Conservation (phyloP, 2,113 vertebrate genomes). For the Halichoeres trimaculatus region DNA sequence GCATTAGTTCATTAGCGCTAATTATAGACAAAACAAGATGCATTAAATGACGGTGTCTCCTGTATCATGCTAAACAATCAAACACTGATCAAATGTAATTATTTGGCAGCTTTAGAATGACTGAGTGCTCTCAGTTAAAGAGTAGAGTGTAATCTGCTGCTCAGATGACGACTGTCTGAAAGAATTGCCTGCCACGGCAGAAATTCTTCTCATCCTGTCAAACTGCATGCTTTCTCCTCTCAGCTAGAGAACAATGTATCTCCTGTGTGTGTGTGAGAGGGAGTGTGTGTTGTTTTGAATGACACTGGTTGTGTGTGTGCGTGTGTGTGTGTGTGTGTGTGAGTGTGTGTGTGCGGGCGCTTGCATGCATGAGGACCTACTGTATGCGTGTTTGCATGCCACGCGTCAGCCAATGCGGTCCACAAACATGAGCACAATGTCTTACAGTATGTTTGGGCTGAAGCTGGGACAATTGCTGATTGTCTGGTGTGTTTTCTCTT, state of each 20-base stretch:
- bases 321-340: neutral
- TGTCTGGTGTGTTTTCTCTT: slow-evolving; percentile 97
- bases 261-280: slow-evolving; percentile 49
- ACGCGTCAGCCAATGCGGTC: slow-evolving; percentile 74
- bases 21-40: slow-evolving; percentile 41
- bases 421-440: slow-evolving; percentile 85
- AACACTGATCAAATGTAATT: slow-evolving; percentile 28
- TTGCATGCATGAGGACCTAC: slow-evolving; percentile 56
- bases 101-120: slow-evolving; percentile 6
- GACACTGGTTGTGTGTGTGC: slow-evolving; percentile 43
- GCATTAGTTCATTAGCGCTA: slow-evolving; percentile 51
- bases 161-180: slow-evolving; percentile 16
- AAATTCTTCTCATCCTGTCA: slow-evolving; percentile 65
- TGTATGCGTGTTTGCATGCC: slow-evolving; percentile 76
- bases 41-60: slow-evolving; percentile 30
- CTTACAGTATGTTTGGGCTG: slow-evolving; percentile 88
- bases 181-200: slow-evolving; percentile 36
- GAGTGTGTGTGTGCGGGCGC: slow-evolving; percentile 10
- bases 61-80: slow-evolving; percentile 27
- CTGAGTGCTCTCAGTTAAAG: neutral
- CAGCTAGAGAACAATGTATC: slow-evolving; percentile 65
- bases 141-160: neutral
- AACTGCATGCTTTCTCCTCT: slow-evolving; percentile 73
- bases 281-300: slow-evolving; percentile 58
- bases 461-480: slow-evolving; percentile 97